Conservation (phyloP, 2,888 invertebrate species). For the Resseliella maxima region DNA sequence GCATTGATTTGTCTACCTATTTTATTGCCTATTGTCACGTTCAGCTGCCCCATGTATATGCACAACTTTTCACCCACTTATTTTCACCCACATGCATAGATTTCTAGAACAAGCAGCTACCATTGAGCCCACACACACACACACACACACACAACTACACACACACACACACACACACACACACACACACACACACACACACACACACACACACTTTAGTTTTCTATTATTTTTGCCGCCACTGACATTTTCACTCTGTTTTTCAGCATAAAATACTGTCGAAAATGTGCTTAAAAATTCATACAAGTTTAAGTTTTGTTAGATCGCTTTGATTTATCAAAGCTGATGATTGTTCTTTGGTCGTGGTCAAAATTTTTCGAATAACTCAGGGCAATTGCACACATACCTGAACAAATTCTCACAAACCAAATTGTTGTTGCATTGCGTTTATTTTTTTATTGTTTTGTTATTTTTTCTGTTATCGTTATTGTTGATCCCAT, state of each 20-base stretch:
- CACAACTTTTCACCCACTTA: background rate
- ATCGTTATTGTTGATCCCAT: no score
- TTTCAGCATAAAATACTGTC: background rate
- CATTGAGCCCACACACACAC: no score
- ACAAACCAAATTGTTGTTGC: background rate
- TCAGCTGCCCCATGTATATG: background rate
- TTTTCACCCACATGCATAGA: no score
- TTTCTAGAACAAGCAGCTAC: no score
- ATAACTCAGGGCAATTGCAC: background rate
- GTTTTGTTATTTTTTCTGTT: no score
- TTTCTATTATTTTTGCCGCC: background rate
- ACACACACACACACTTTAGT: no score
- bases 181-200: no score
- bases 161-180: no score
- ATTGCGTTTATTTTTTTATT: background rate
- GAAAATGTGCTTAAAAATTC: background rate
- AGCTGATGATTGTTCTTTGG: background rate
- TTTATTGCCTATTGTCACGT: conserved; percentile 1
- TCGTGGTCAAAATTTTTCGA: background rate
- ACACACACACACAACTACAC: no score
- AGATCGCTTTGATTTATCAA: background rate
- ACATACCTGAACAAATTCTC: background rate
- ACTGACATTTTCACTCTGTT: background rate
- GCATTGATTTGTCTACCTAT: background rate
- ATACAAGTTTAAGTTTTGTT: background rate